These are phyloP conservation scores for Lagocephalus sceleratus DNA, from an alignment of 2,797 vertebrate genomes.

Conservation along the genomic window DNA sequence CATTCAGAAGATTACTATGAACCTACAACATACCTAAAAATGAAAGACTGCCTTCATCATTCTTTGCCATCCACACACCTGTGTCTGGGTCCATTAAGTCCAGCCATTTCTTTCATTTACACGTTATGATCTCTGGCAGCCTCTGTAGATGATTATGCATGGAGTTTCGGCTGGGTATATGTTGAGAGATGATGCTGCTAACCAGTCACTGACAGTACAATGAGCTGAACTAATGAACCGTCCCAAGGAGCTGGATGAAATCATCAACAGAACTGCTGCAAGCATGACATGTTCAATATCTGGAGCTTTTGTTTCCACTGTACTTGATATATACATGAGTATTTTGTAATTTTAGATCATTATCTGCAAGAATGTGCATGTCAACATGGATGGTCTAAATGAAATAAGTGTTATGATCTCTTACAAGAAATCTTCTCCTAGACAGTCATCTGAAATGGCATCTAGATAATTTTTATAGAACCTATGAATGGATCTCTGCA, in stretches of 20 bases:
- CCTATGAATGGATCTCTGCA: not conserved
- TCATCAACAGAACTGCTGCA: slow-evolving; percentile 3
- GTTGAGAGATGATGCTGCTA: slow-evolving; percentile 24
- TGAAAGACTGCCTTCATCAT: slow-evolving; percentile 40
- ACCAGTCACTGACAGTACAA: slow-evolving; percentile 26
- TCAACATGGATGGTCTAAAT: not conserved
- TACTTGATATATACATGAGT: not conserved
- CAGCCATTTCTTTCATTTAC: slow-evolving; percentile 44
- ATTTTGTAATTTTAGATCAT: not conserved
- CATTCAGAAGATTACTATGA: slow-evolving; percentile 42
- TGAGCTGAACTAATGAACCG: slow-evolving; percentile 37
- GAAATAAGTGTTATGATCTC: not conserved
- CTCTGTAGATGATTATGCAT: slow-evolving; percentile 41
- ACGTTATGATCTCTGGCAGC: slow-evolving; percentile 27
- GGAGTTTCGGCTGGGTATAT: slow-evolving; percentile 22
- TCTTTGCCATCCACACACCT: slow-evolving; percentile 45
- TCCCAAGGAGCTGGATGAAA: slow-evolving; percentile 13
- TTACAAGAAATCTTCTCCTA: not conserved
- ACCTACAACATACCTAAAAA: slow-evolving; percentile 48
- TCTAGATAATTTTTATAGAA: not conserved
- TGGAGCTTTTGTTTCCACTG: slow-evolving; percentile 1
- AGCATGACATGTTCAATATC: not conserved
- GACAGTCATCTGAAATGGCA: not conserved
- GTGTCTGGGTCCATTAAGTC: slow-evolving; percentile 48
- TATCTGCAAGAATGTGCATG: not conserved